Conservation (phyloP, 53 echinoderm and acorn worm species). For the Zoroaster sp. region DNA sequence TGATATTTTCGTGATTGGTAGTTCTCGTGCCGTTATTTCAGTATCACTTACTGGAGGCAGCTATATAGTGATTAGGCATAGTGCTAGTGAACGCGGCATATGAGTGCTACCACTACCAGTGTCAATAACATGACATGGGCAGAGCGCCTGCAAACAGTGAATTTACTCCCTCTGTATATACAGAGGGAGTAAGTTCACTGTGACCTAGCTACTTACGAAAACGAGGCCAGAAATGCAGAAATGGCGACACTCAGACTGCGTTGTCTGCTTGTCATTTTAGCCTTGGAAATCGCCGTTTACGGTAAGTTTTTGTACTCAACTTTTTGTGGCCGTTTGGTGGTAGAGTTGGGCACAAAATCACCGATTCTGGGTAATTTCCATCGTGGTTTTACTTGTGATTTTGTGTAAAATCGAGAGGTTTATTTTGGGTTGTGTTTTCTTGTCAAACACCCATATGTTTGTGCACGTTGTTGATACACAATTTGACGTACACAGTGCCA, state of each 20-base stretch:
- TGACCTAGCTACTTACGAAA: conserved; percentile 44
- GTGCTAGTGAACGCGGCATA: too few species aligned
- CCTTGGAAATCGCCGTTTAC: conserved; percentile 54
- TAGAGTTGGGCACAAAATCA: neutral
- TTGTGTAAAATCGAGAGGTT: neutral
- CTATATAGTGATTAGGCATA: too few species aligned
- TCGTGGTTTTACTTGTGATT: neutral
- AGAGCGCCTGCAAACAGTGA: too few species aligned
- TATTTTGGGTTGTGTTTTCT: neutral
- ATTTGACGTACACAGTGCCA: neutral
- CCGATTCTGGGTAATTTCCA: neutral
- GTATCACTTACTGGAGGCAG: neutral
- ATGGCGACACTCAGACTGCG: conserved; percentile 75
- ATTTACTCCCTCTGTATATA: neutral
- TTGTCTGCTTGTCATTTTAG: conserved; percentile 50
- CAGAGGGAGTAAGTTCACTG: conserved; percentile 47
- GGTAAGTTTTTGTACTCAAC: conserved; percentile 42
- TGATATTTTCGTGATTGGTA: neutral
- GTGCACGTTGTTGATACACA: neutral
- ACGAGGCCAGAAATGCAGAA: conserved; percentile 53
- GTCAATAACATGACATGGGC: too few species aligned
- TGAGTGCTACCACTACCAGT: too few species aligned
- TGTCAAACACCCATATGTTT: neutral
- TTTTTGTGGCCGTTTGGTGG: neutral
- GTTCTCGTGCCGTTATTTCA: neutral